phyloP scores from a whole-genome alignment of 2,888 invertebrate species.

The Halictus ligatus region DNA sequence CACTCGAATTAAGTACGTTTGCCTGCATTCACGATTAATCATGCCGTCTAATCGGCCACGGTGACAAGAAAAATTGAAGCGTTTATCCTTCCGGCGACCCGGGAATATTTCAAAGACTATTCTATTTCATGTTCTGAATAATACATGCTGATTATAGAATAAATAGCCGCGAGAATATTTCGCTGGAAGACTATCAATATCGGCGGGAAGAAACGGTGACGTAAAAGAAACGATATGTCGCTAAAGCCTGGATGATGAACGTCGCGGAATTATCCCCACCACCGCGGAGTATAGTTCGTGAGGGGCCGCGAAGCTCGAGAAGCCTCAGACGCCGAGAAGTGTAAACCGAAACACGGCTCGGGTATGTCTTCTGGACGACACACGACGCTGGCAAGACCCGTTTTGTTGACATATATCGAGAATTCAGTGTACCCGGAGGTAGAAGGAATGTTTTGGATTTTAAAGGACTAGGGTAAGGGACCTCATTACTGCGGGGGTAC shows the following conservation, averaged over 20 bases:
- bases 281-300: too few species aligned
- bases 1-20: conserved; percentile 4
- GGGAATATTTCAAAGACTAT: neutral
- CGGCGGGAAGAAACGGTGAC: neutral
- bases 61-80: neutral
- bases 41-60: neutral
- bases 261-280: too few species aligned
- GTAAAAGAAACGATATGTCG: neutral
- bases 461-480: neutral
- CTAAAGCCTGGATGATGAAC: too few species aligned
- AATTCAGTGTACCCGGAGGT: neutral
- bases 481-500: too few species aligned
- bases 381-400: too few species aligned
- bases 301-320: too few species aligned
- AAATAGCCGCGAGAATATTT: neutral
- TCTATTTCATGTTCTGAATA: neutral
- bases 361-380: too few species aligned
- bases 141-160: neutral
- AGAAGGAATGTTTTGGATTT: neutral
- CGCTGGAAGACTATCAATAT: neutral
- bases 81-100: neutral
- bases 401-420: too few species aligned
- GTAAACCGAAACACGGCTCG: too few species aligned
- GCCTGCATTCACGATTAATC: conserved; percentile 28
- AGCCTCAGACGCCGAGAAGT: too few species aligned